Percentiles rank a stretch among this genome's conserved stretches.
phyloP scores from a whole-genome alignment of 2,797 vertebrate species.

The Bothrops alternatus region DNA sequence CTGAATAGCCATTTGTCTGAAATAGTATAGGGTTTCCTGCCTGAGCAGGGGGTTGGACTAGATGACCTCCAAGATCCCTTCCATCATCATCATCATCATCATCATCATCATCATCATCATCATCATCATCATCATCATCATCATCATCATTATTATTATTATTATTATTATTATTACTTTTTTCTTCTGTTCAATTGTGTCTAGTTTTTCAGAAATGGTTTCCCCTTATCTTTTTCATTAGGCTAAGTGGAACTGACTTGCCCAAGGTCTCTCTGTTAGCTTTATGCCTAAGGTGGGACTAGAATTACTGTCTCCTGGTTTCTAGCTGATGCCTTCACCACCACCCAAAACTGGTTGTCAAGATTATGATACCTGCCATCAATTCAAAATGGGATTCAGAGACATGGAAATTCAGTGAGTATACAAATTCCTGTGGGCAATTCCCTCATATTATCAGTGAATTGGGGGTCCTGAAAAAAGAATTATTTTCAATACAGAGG shows the following conservation, averaged over 20 bases:
- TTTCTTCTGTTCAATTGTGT: background rate
- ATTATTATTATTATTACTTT: too few relatives aligned
- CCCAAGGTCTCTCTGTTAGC: background rate
- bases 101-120: too few relatives aligned
- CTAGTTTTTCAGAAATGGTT: too few relatives aligned
- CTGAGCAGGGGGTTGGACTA: too few relatives aligned
- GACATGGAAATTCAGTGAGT: background rate
- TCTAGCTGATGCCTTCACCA: too few relatives aligned
- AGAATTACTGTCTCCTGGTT: background rate
- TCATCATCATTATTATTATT: too few relatives aligned
- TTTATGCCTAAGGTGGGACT: background rate
- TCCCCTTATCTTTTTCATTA: too few relatives aligned
- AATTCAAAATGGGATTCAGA: background rate
- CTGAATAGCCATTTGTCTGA: too few relatives aligned
- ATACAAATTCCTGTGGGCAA: background rate
- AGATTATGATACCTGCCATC: background rate
- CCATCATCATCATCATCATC: too few relatives aligned
- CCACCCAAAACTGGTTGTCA: background rate
- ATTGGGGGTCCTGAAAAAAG: background rate
- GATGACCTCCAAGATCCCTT: too few relatives aligned
- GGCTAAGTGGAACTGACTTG: background rate
- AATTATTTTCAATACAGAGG: background rate
- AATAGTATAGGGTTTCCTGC: too few relatives aligned
- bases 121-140: too few relatives aligned
- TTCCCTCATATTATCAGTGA: background rate